Evolutionary conservation across 35 echinoderm and acorn worm genomes (phyloP), one percentile per base, ranked within the genome.

Genomic region (Apostichopus japonicus): DNA sequence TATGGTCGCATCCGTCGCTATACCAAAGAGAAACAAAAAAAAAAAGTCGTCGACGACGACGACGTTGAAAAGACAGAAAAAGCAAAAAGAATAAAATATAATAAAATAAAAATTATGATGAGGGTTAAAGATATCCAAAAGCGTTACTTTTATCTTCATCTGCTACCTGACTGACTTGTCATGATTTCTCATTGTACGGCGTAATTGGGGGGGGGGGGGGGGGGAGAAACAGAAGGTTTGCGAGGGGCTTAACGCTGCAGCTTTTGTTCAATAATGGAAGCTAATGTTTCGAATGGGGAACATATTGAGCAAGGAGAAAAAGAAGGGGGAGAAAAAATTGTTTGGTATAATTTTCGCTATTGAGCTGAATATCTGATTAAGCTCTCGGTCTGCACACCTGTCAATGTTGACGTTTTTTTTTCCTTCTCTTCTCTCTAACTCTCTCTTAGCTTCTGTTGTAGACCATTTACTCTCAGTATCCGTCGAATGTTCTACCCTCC

Each of bases 211-310:
- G n/a, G n/a, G n/a, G n/a, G n/a, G n/a, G n/a, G 67, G 67, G 67
- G 61, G 67, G 67, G 33, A 23, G 24, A 53, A 89, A 24, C 86
- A 89, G 63, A 89, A 67, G 86, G 86, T 72, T 72, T 89, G 67
- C 86, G 86, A 44, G 33, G 52, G 86, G 86, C 61, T 65, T 65
- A 67, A 63, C 61, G 61, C 33, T 44, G 33, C 56, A 65, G 24
- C 86, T 89, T 89, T 89, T 89, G 86, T 89, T 72, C 63, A 33
- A 19, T 72, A 14, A 89, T 44, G 61, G 86, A 67, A 72, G 21
- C 86, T 89, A 89, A 89, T 89, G 86, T 89, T 89, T 89, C 86
- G 86, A 89, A 89, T 23, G 33, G 67, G 15, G 61, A 89, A 89
- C 86, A 89, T 89, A 89, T 89, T 89, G 86, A 22, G 86, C 21